Base-by-base conservation (phyloP, 2,113 vertebrate species). In the Neogobius melanostomus region DNA sequence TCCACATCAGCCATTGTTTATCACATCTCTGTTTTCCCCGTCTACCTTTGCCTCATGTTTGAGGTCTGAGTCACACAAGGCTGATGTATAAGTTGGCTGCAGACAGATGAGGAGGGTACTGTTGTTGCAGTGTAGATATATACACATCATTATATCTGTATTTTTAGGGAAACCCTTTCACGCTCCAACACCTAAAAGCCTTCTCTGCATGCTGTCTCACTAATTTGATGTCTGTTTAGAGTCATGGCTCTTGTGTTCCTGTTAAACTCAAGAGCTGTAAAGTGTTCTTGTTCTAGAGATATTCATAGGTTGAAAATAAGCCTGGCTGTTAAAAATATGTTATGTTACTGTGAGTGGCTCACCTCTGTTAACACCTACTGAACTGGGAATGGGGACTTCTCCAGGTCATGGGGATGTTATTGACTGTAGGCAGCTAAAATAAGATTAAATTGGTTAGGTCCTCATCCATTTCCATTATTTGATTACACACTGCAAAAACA, bases 111-210 rank as follows among this genome's bases (percentile, higher is more conserved):
- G 45, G 52, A 36, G 47, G 0, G 28, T 43, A 64, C 71, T n/a
- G 61, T 42, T 52, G 64, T 77, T 74, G 50, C 45, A 54, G 44
- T 6, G 16, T 11, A 16, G 59, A 70, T 62, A 78, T 10, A 5
- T 77, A 65, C 72, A 76, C 77, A 88, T 91, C 85, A 81, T 91
- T 92, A 91, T 88, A 78, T 84, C 60, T 46, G 66, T 85, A 87
- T 89, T 87, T 86, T 62, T 69, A 78, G 79, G 76, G 44, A 70
- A 63, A 71, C 72, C 12, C 63, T 56, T 82, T 90, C 86, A 91
- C 80, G 89, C 90, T 87, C 74, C 82, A 87, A 86, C 82, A 89
- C 87, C 75, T 82, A 53, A 50, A 62, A 56, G 64, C 44, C 69
- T 78, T 82, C 64, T 45, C 70, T 8, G 75, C 80, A 57, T 70